Conservation (phyloP, 2,797 vertebrate species). For the Galaxias olidus region DNA sequence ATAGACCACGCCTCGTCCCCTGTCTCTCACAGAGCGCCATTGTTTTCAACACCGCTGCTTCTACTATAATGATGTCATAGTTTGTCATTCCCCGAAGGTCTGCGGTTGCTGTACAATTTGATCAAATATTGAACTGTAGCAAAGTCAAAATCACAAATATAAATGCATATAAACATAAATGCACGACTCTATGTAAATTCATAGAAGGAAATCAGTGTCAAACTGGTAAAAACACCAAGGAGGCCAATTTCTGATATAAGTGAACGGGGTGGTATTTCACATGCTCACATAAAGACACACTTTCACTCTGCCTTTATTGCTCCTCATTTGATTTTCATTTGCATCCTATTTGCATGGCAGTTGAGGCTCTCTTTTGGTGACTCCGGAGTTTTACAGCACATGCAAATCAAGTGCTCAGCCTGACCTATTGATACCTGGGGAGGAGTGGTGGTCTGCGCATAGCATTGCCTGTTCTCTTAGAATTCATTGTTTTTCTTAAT, state of each 20-base stretch:
- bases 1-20: constrained; percentile 63
- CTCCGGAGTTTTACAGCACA: constrained; percentile 51
- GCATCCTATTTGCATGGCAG: constrained; percentile 78
- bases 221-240: too few species aligned
- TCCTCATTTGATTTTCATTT: constrained; percentile 72
- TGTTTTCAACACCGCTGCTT: constrained; percentile 63
- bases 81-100: constrained; percentile 57
- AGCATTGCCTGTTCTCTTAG: too few species aligned
- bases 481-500: not conserved
- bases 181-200: too few species aligned
- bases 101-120: constrained; percentile 51
- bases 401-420: constrained; percentile 62
- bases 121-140: constrained; percentile 38
- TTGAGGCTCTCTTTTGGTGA: constrained; percentile 63
- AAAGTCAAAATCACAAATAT: constrained; percentile 25
- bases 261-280: too few species aligned
- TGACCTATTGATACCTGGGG: too few species aligned
- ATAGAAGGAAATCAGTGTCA: too few species aligned
- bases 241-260: too few species aligned
- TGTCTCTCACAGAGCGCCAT: constrained; percentile 69
- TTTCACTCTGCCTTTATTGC: constrained; percentile 34
- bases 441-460: too few species aligned
- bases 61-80: constrained; percentile 73
- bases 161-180: constrained; percentile 16
- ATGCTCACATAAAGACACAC: not conserved